Evolutionary conservation across 2,797 vertebrate genomes (phyloP).

Genomic region (Thaleichthys pacificus): DNA sequence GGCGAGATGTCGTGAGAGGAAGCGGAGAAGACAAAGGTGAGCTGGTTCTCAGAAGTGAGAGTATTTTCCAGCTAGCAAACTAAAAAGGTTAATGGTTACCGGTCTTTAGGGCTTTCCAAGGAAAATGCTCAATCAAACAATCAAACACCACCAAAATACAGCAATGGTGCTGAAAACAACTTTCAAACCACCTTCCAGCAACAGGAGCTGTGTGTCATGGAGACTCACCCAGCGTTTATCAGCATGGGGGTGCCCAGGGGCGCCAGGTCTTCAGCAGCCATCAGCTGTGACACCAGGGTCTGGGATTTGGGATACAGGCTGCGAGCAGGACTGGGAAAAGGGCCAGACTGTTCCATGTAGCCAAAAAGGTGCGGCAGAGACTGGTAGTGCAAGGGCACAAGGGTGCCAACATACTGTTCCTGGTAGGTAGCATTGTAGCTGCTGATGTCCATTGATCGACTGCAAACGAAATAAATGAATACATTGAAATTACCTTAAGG

Average conservation of each 20-base stretch:
- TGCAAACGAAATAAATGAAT: constrained; percentile 44
- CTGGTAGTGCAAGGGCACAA: constrained; percentile 90
- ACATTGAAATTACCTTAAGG: too few species aligned
- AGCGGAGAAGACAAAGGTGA: background rate
- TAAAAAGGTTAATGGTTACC: too few species aligned
- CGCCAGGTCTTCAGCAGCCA: constrained; percentile 92
- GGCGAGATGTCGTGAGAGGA: constrained; percentile 1
- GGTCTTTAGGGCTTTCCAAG: too few species aligned
- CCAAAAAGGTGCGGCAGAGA: constrained; percentile 94
- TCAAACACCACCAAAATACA: too few species aligned
- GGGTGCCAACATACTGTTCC: constrained; percentile 93
- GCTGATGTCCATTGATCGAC: constrained; percentile 93
- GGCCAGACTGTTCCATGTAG: constrained; percentile 87
- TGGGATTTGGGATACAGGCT: constrained; percentile 92
- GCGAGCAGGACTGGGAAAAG: constrained; percentile 85
- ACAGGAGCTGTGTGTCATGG: background rate
- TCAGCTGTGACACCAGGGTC: constrained; percentile 88
- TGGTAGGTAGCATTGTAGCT: constrained; percentile 89
- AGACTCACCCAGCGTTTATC: constrained; percentile 94
- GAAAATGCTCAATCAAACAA: too few species aligned
- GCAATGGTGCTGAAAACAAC: too few species aligned
- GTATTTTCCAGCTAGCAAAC: too few species aligned
- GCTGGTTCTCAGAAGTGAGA: too few species aligned
- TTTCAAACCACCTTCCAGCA: too few species aligned
- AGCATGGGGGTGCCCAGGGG: constrained; percentile 93